phyloP scores from a whole-genome alignment of 2,888 invertebrate genomes.

The Tenthredo livida region DNA sequence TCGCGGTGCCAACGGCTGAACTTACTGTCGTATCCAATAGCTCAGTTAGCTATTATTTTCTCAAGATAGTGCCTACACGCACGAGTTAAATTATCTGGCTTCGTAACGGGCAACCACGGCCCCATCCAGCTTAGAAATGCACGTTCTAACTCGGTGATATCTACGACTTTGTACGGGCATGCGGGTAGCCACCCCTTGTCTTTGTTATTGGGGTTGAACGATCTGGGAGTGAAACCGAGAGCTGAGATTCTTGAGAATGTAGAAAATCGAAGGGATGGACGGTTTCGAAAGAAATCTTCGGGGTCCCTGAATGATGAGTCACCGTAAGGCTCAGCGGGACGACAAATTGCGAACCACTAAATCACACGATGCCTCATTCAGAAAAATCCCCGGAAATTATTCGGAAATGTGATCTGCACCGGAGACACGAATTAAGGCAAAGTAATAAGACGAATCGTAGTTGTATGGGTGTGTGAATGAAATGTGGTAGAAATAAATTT shows the following conservation, averaged over 20 bases:
- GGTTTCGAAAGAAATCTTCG: neutral
- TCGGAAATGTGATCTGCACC: neutral
- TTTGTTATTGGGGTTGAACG: slow-evolving; percentile 23
- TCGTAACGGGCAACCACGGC: slow-evolving; percentile 2
- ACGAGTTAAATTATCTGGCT: slow-evolving; percentile 30
- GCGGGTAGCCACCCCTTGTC: slow-evolving; percentile 15
- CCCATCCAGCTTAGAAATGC: slow-evolving; percentile 16
- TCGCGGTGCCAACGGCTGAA: slow-evolving; percentile 32
- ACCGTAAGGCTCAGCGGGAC: neutral
- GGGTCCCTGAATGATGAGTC: neutral
- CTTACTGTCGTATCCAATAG: slow-evolving; percentile 43
- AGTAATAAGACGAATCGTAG: neutral
- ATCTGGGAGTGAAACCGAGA: slow-evolving; percentile 8
- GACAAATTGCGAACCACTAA: neutral
- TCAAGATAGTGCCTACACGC: slow-evolving; percentile 32
- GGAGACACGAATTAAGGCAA: neutral
- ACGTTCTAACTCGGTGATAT: slow-evolving; percentile 27
- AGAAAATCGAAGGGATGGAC: neutral
- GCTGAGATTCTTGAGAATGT: neutral
- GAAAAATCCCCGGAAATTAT: neutral
- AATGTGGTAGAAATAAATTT: neutral
- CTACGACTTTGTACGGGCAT: slow-evolving; percentile 14
- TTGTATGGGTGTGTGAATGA: too few relatives aligned
- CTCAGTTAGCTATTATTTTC: neutral
- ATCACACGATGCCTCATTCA: neutral